These are phyloP conservation scores for Gopherus flavomarginatus DNA, from an alignment of 2,113 vertebrate genomes.

Conservation along the genomic window DNA sequence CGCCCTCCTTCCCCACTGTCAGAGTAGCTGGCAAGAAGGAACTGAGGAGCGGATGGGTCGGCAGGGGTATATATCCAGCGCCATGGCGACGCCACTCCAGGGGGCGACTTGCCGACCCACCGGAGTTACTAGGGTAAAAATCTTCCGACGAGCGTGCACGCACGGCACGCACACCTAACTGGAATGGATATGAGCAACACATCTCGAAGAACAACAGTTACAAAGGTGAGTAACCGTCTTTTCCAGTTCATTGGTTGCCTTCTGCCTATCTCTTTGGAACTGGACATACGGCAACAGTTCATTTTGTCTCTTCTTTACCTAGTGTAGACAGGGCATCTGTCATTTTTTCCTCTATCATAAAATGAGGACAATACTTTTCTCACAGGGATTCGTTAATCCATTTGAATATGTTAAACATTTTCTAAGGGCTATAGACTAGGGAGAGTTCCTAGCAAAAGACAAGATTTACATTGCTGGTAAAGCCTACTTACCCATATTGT, in stretches of 20 bases:
- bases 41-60: too few species aligned
- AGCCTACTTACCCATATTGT: conserved; percentile 7
- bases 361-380: background rate
- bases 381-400: background rate
- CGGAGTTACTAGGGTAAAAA: too few species aligned
- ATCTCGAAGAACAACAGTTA: too few species aligned
- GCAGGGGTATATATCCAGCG: too few species aligned
- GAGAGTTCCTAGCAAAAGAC: background rate
- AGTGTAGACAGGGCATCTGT: background rate
- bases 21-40: too few species aligned
- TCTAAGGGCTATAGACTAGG: background rate
- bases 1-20: too few species aligned
- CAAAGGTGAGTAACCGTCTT: too few species aligned
- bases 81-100: too few species aligned
- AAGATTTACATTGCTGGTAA: background rate
- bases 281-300: background rate
- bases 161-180: too few species aligned
- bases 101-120: too few species aligned
- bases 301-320: background rate
- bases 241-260: background rate
- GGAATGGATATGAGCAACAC: too few species aligned
- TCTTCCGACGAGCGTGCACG: too few species aligned
- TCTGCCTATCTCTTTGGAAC: background rate
- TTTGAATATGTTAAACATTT: background rate
- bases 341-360: background rate